Conservation (phyloP, 2,888 invertebrate species). For the Lordiphosa andalusiaca region DNA sequence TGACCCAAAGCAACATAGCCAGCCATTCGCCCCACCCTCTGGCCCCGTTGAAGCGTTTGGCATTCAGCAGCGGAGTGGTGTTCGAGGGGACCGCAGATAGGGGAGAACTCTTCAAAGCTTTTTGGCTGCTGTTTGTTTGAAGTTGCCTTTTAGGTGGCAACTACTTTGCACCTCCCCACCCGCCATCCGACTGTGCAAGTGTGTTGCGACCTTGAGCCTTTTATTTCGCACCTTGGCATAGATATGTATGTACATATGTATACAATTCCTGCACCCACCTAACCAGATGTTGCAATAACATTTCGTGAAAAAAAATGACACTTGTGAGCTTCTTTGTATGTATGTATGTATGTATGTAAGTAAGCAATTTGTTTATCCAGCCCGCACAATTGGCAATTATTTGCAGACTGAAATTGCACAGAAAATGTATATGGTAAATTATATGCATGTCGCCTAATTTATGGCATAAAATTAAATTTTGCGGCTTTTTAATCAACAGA, state of each 20-base stretch:
- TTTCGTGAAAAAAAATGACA: neutral
- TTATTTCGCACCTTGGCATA: constrained; percentile 62
- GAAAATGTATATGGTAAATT: constrained; percentile 25
- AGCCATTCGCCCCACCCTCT: constrained; percentile 1
- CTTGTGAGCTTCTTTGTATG: too few species aligned
- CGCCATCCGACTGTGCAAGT: constrained; percentile 26
- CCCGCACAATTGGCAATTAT: constrained; percentile 26
- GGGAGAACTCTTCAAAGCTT: constrained; percentile 45
- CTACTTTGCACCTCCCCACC: constrained; percentile 70
- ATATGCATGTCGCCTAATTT: constrained; percentile 11
- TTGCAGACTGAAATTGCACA: constrained; percentile 29
- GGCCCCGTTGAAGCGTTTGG: constrained; percentile 8
- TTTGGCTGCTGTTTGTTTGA: constrained; percentile 57
- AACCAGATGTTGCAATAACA: neutral
- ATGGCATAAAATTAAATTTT: constrained; percentile 41
- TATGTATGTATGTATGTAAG: too few species aligned
- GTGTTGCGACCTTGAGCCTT: constrained; percentile 59
- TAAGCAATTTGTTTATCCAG: constrained; percentile 4
- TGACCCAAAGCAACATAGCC: constrained; percentile 31
- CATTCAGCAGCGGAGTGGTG: constrained; percentile 3
- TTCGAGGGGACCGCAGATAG: constrained; percentile 4
- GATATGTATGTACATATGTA: constrained; percentile 32
- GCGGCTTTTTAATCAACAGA: constrained; percentile 61
- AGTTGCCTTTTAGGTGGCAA: constrained; percentile 63
- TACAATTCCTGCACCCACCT: constrained; percentile 31